Conservation (phyloP, 2,113 vertebrate species). For the Xenus cinereus region DNA sequence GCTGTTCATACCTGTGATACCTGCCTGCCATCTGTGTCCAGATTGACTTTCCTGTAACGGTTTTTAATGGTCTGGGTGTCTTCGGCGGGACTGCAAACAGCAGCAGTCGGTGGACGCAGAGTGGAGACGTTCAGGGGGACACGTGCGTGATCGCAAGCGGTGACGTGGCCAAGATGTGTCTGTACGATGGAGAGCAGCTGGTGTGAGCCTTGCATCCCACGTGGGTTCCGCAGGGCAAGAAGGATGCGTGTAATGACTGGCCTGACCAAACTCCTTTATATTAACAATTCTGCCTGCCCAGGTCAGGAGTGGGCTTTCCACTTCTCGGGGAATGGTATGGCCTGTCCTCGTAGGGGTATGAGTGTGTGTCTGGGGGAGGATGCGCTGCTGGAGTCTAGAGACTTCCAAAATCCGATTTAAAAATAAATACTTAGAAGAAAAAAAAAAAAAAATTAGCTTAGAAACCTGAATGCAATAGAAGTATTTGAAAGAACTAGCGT, state of each 20-base stretch:
- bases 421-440: neutral
- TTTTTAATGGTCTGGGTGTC: neutral
- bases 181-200: neutral
- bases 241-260: neutral
- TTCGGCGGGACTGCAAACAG: neutral
- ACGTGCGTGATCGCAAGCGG: accelerated
- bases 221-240: neutral
- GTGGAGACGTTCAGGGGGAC: neutral
- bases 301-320: neutral
- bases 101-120: accelerated
- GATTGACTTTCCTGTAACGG: neutral
- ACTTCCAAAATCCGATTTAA: neutral
- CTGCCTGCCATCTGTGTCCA: neutral
- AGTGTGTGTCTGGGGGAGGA: neutral
- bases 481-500: neutral
- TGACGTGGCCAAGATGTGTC: too few species aligned
- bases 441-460: neutral
- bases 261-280: neutral
- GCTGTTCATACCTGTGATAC: neutral
- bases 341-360: accelerated
- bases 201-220: neutral
- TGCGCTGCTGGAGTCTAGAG: neutral
- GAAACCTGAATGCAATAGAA: neutral
- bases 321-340: neutral
- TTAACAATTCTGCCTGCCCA: neutral